A percentile compares a stretch with the other conserved stretches of the same genome.
Evolutionary conservation across 2,113 vertebrate species (phyloP).

Genomic region (Bufo bufo): DNA sequence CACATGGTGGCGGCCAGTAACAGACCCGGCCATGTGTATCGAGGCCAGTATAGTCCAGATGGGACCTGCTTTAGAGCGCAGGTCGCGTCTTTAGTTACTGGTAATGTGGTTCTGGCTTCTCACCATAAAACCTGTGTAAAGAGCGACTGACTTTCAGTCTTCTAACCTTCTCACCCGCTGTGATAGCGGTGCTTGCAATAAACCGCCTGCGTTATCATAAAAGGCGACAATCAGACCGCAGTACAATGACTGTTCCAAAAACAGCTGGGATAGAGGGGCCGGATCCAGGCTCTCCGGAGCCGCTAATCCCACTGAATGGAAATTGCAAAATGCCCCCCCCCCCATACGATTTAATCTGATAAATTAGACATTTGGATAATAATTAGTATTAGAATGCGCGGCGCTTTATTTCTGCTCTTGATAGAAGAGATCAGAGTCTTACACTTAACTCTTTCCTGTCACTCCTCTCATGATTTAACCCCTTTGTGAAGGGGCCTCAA

Average conservation of each 20-base stretch:
- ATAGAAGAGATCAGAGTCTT: neutral
- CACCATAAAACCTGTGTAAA: neutral
- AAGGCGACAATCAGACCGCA: constrained; percentile 1
- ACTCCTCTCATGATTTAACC: neutral
- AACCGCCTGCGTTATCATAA: constrained; percentile 11
- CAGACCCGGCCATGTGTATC: too few relatives aligned
- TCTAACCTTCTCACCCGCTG: constrained; percentile 1
- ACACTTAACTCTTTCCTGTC: constrained; percentile 13
- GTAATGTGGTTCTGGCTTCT: neutral
- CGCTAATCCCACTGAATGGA: constrained; percentile 30
- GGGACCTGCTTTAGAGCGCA: too few relatives aligned
- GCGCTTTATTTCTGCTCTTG: constrained; percentile 23
- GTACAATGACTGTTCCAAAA: constrained; percentile 6
- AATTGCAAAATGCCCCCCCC: neutral
- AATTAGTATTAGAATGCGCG: neutral
- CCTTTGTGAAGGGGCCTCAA: neutral
- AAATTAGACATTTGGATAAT: constrained; percentile 49
- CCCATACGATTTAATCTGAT: constrained; percentile 18
- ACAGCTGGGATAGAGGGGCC: neutral
- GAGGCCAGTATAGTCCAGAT: too few relatives aligned
- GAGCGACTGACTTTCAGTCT: neutral
- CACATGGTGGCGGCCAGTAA: neutral
- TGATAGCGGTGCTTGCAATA: neutral
- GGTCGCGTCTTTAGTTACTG: neutral
- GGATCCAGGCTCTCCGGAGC: neutral